These are phyloP conservation scores for Drosophila sordidula DNA, from an alignment of 2,888 invertebrate genomes.

Conservation along the genomic window DNA sequence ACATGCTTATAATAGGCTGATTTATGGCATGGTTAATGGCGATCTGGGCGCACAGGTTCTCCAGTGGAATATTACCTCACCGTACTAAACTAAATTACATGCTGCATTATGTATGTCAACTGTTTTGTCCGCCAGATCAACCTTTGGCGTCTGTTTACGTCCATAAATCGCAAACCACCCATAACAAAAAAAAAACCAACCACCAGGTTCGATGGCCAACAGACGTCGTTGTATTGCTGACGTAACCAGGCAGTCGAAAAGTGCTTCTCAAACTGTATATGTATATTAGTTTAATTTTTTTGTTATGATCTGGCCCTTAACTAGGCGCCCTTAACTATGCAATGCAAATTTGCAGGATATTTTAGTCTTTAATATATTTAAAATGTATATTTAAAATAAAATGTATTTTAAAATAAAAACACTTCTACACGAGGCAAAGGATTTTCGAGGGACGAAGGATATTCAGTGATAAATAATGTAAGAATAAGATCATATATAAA, in stretches of 20 bases:
- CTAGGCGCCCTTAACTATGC: no score
- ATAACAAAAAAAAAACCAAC: conserved; percentile 2
- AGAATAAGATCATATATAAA: no score
- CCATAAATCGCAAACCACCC: conserved; percentile 10
- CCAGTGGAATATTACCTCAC: conserved; percentile 26
- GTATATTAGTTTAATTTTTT: conserved; percentile 16
- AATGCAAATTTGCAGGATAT: no score
- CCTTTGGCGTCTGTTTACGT: conserved; percentile 12
- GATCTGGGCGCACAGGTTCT: conserved; percentile 1
- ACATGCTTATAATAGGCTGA: conserved; percentile 32
- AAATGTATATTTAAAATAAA: no score
- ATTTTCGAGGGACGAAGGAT: no score
- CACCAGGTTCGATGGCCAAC: conserved; percentile 3
- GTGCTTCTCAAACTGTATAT: conserved; percentile 4
- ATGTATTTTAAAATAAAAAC: no score
- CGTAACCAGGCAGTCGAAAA: background rate
- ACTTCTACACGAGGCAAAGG: no score
- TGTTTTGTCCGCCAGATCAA: background rate
- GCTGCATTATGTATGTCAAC: conserved; percentile 19
- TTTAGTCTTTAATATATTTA: no score
- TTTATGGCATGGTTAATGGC: conserved; percentile 40
- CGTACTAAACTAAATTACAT: conserved; percentile 16
- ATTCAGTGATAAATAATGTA: no score
- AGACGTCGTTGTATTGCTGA: background rate
- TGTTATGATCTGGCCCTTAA: conserved; percentile 45